Evolutionary conservation across 2,797 vertebrate species (phyloP).

Genomic region (Lutra lutra): DNA sequence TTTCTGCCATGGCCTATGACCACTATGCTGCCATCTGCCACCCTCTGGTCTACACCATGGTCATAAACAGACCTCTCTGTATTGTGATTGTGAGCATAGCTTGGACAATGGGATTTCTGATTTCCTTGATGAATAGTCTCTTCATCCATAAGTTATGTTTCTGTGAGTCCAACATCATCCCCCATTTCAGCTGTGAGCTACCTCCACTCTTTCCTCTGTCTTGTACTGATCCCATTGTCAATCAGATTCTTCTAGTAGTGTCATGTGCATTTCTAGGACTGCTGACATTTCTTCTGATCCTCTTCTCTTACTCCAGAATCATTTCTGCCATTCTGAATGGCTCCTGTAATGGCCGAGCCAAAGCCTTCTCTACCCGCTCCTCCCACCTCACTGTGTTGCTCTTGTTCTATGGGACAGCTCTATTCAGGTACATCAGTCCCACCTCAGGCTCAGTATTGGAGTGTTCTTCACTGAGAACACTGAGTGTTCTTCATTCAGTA

Average conservation of each 20-base stretch:
- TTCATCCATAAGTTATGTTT: slow-evolving; percentile 33
- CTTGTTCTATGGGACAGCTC: not conserved
- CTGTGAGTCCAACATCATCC: slow-evolving; percentile 32
- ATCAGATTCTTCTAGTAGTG: not conserved
- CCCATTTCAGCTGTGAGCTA: slow-evolving; percentile 63
- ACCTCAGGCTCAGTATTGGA: not conserved
- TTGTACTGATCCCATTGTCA: not conserved
- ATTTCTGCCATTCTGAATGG: not conserved
- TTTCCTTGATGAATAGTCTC: slow-evolving; percentile 53
- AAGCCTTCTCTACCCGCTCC: slow-evolving; percentile 34
- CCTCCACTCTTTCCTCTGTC: slow-evolving; percentile 45
- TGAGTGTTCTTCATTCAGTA: not conserved
- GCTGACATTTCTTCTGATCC: slow-evolving; percentile 39
- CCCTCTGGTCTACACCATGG: slow-evolving; percentile 43
- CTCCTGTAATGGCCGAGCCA: not conserved
- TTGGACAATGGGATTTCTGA: slow-evolving; percentile 29
- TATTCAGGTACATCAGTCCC: not conserved
- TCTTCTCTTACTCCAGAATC: slow-evolving; percentile 61
- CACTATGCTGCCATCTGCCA: slow-evolving; percentile 44
- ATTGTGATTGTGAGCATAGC: not conserved
- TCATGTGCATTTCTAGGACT: not conserved
- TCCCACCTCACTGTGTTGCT: not conserved
- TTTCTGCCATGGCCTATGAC: slow-evolving; percentile 66
- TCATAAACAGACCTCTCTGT: slow-evolving; percentile 48
- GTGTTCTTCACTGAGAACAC: not conserved